Percentiles rank a stretch among this genome's conserved stretches.
Evolutionary conservation across 2,888 invertebrate genomes (phyloP).

Genomic region (Oxycera nigricornis): DNA sequence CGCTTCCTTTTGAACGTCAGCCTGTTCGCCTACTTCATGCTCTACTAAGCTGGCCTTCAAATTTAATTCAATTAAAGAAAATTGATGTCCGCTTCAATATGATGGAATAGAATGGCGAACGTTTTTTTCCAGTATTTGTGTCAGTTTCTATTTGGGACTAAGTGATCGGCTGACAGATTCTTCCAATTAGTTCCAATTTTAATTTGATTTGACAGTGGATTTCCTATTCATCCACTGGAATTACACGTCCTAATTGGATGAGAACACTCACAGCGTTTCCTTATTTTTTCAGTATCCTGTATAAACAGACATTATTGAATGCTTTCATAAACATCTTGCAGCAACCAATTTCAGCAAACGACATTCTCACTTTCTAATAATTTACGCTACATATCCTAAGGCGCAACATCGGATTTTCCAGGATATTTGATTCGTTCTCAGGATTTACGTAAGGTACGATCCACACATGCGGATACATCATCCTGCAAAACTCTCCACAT

Average conservation of each 20-base stretch:
- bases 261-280: too few species aligned
- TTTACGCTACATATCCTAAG: not conserved
- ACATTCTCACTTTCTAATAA: too few species aligned
- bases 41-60: not conserved
- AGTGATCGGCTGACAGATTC: constrained; percentile 20
- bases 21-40: not conserved
- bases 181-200: too few species aligned
- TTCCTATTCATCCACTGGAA: too few species aligned
- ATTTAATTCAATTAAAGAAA: constrained; percentile 26
- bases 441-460: not conserved
- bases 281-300: too few species aligned
- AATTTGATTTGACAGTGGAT: too few species aligned
- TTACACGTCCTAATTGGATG: too few species aligned
- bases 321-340: too few species aligned
- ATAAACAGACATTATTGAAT: too few species aligned
- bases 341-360: too few species aligned
- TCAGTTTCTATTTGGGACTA: not conserved
- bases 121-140: not conserved
- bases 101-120: not conserved
- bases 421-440: not conserved
- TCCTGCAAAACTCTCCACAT: not conserved
- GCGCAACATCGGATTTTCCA: not conserved
- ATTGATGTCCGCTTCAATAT: constrained; percentile 18
- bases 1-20: not conserved
- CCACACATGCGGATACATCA: not conserved